Percentiles rank a stretch among this genome's conserved stretches.
These are phyloP conservation scores for Cryptophagus acutangulus DNA, from an alignment of 2,888 invertebrate species.

Conservation along the genomic window DNA sequence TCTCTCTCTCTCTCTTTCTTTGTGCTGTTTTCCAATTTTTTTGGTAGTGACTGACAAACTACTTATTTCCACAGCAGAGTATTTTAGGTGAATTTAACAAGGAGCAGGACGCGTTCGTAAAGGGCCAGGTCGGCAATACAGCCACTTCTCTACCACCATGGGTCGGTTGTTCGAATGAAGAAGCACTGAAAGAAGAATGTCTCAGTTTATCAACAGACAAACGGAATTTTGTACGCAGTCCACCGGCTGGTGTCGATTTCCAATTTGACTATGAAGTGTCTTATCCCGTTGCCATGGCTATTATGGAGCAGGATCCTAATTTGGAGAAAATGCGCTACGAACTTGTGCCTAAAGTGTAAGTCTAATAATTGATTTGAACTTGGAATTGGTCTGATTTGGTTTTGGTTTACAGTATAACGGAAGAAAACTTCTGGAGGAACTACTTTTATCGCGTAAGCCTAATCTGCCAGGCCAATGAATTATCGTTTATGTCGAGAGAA, in stretches of 20 bases:
- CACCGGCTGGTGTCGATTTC: constrained; percentile 92
- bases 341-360: constrained; percentile 98
- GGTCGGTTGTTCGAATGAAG: constrained; percentile 93
- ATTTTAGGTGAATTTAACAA: constrained; percentile 95
- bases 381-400: constrained; percentile 2
- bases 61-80: constrained; percentile 70
- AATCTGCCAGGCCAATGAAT: constrained; percentile 93
- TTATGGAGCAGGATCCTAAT: constrained; percentile 92
- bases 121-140: constrained; percentile 71
- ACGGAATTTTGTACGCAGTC: constrained; percentile 95
- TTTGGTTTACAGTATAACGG: constrained; percentile 68
- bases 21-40: too few species aligned
- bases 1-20: too few species aligned
- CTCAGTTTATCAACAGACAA: constrained; percentile 91
- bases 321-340: constrained; percentile 98
- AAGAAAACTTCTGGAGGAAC: constrained; percentile 99
- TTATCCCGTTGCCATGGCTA: constrained; percentile 90
- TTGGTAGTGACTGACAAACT: too few species aligned
- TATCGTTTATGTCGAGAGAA: constrained; percentile 46
- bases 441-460: constrained; percentile 99
- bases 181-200: constrained; percentile 91
- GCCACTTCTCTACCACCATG: constrained; percentile 81
- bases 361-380: constrained; percentile 31
- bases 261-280: constrained; percentile 90
- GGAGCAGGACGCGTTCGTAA: constrained; percentile 94